A percentile compares a stretch with the other conserved stretches of the same genome.
Evolutionary conservation across 1,140 invertebrate species (phyloP).

Genomic region (Tetramorium parvispinum): DNA sequence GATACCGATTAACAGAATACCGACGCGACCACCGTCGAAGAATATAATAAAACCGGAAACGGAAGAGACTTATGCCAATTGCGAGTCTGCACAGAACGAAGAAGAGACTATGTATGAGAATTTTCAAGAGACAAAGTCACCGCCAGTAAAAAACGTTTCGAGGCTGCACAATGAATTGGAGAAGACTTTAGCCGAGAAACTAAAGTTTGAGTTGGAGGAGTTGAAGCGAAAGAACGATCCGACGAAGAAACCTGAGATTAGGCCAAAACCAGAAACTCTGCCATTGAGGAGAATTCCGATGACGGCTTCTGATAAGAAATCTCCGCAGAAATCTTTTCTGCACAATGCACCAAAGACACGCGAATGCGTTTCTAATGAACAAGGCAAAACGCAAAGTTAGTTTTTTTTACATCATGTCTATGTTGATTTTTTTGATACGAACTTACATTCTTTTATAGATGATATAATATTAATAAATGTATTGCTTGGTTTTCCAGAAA

Average conservation of each 20-base stretch:
- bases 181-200: constrained; percentile 74
- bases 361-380: constrained; percentile 16
- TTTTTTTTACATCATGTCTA: neutral
- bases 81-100: constrained; percentile 28
- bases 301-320: neutral
- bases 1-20: neutral
- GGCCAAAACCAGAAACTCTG: constrained; percentile 68
- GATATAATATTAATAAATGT: neutral
- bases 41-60: constrained; percentile 21
- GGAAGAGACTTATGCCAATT: constrained; percentile 80
- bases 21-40: neutral
- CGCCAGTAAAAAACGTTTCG: constrained; percentile 56
- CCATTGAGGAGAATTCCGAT: constrained; percentile 3
- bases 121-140: constrained; percentile 46
- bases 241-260: constrained; percentile 61
- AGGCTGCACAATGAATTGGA: constrained; percentile 59
- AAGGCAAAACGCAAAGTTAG: constrained; percentile 61
- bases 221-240: constrained; percentile 59
- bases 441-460: neutral
- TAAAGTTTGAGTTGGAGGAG: constrained; percentile 78
- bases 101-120: constrained; percentile 79
- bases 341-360: constrained; percentile 56
- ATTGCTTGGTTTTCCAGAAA: constrained; percentile 64
- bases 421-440: neutral
- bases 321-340: constrained; percentile 78